Base-by-base conservation (phyloP, 2,797 vertebrate species). In the Balearica regulorum region DNA sequence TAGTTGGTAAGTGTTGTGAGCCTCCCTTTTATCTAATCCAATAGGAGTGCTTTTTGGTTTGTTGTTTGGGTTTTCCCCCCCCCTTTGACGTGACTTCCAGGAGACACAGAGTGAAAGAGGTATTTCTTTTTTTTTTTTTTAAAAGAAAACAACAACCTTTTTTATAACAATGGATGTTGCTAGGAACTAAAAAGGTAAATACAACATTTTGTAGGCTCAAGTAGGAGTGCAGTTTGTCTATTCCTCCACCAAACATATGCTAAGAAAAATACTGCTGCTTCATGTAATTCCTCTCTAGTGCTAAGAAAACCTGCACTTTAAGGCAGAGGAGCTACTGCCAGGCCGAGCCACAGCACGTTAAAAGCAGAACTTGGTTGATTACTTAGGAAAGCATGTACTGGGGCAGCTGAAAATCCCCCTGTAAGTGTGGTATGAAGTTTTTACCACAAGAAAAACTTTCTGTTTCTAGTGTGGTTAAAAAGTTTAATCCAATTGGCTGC, bases 101-200 rank as follows among this genome's bases (percentile, higher is more conserved):
- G 83, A 93, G 81, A 80, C 46, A 44, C 43, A 58, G 46, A 86
- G 28, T 90, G 69, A 87, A 89, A 76, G 79, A 97, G 94, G 94
- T 96, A 89, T 93, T 94, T 94, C 1, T 46, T 79, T 46, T 58
- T 58, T 2, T 21, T 24, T 13, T 9, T 3, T 62, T 41, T 15
- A 3, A 14, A 39, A 48, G 26, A 43, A 54, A 37, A 5, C 5
- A 17, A n/a, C 17, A 37, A 5, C 11, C 46, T 71, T 82, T 84
- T 89, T 76, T 21, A 3, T 72, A 70, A 61, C 10, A 22, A 16
- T 65, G 39, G 73, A 46, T n/a, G 33, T 62, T 84, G 15, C 24
- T 90, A 60, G 78, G 29, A 86, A 46, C 54, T 78, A 20, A 68
- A 55, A 78, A 51, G 15, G 16, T 46, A 73, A 79, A 82, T 76